Percentiles rank a stretch among this genome's conserved stretches.
Conservation (phyloP, 2,888 invertebrate species). For the Rhagophthalmus giganteus region DNA sequence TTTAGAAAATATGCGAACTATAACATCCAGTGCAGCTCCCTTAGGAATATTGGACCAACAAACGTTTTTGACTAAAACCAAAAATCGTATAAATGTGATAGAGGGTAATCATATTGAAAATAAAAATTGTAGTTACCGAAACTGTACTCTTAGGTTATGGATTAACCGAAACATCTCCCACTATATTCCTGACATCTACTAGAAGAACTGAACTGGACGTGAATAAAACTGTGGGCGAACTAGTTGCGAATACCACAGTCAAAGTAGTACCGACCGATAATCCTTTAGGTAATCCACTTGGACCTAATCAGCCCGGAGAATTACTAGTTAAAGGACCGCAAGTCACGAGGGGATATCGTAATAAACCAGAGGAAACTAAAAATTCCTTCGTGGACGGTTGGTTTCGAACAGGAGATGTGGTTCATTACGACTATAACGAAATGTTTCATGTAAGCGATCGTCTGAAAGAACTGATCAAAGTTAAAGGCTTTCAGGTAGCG, state of each 20-base stretch:
- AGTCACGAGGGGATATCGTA: slow-evolving; percentile 78
- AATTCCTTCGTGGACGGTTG: slow-evolving; percentile 72
- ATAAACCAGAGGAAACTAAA: slow-evolving; percentile 72
- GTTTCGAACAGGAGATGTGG: slow-evolving; percentile 70
- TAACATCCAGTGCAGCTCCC: slow-evolving; percentile 73
- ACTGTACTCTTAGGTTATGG: slow-evolving; percentile 64
- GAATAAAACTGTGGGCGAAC: slow-evolving; percentile 59
- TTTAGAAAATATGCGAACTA: slow-evolving; percentile 57
- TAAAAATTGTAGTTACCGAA: too few relatives aligned
- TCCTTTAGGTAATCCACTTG: slow-evolving; percentile 38
- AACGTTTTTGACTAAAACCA: slow-evolving; percentile 58
- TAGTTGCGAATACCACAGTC: slow-evolving; percentile 64
- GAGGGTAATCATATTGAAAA: too few relatives aligned
- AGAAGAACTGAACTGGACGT: slow-evolving; percentile 16
- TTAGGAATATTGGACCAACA: slow-evolving; percentile 62
- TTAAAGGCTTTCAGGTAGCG: slow-evolving; percentile 73
- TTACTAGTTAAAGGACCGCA: slow-evolving; percentile 76
- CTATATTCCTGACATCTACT: slow-evolving; percentile 15
- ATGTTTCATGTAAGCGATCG: slow-evolving; percentile 73
- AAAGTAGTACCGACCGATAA: slow-evolving; percentile 63
- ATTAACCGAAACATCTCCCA: slow-evolving; percentile 69
- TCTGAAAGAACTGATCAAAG: slow-evolving; percentile 80
- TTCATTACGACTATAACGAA: slow-evolving; percentile 64
- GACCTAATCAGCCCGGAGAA: slow-evolving; percentile 66
- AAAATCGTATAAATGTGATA: slow-evolving; percentile 38